A percentile compares a stretch with the other conserved stretches of the same genome.
These are phyloP conservation scores for Metopolophium dirhodum DNA, from an alignment of 1,140 invertebrate genomes.

Conservation along the genomic window DNA sequence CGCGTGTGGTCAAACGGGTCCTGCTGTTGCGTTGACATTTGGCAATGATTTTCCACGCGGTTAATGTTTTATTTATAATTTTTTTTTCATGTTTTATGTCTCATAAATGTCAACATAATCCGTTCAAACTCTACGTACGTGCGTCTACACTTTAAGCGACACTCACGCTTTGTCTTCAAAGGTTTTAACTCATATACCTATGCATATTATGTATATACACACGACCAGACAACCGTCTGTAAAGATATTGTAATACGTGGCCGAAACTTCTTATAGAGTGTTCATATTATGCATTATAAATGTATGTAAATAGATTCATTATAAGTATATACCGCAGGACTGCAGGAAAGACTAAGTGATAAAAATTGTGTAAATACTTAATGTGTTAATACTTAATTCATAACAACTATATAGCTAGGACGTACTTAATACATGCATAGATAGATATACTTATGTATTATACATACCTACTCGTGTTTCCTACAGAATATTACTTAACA, in stretches of 20 bases:
- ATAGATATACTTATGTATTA: not conserved
- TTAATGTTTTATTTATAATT: not conserved
- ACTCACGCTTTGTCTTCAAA: not conserved
- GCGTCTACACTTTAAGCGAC: not conserved
- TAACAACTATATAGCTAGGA: not conserved
- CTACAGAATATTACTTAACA: not conserved
- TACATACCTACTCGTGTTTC: not conserved
- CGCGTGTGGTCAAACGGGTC: not conserved
- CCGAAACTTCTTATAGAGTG: not conserved
- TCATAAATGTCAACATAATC: not conserved
- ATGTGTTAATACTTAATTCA: not conserved
- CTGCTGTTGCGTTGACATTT: not conserved
- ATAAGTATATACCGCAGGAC: not conserved
- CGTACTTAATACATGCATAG: not conserved
- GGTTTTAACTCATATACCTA: not conserved
- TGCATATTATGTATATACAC: not conserved
- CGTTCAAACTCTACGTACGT: not conserved
- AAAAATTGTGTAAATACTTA: not conserved
- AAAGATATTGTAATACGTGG: not conserved
- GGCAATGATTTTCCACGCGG: not conserved
- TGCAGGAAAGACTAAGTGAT: not conserved
- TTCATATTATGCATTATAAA: not conserved
- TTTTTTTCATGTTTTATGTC: not conserved
- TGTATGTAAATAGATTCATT: not conserved
- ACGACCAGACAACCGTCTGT: not conserved